These are phyloP conservation scores for Drosophila sordidula DNA, from an alignment of 2,888 invertebrate genomes.

Conservation along the genomic window DNA sequence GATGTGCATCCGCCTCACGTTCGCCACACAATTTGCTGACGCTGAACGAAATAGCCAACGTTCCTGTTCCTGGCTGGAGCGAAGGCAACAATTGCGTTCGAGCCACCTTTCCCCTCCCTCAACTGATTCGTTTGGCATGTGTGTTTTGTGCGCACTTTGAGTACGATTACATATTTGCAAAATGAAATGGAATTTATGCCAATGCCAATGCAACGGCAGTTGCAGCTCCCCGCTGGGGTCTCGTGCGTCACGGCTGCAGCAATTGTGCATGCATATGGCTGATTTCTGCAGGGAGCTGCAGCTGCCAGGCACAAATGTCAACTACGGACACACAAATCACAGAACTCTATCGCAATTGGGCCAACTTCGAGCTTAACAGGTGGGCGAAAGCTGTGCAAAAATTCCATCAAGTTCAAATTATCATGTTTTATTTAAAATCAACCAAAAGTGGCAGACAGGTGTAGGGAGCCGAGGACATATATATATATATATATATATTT, in stretches of 20 bases:
- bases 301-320: slow-evolving; percentile 45
- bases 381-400: slow-evolving; percentile 22
- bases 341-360: slow-evolving; percentile 23
- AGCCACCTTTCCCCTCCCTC: not conserved
- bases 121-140: slow-evolving; percentile 42
- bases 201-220: slow-evolving; percentile 38
- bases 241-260: slow-evolving; percentile 31
- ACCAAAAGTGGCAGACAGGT: slow-evolving; percentile 37
- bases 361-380: slow-evolving; percentile 37
- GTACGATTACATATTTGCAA: slow-evolving; percentile 78
- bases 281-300: slow-evolving; percentile 58
- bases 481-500: too few species aligned
- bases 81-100: not conserved
- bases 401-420: slow-evolving; percentile 61
- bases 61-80: slow-evolving; percentile 12
- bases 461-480: slow-evolving; percentile 12
- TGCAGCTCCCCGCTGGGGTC: slow-evolving; percentile 17
- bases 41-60: slow-evolving; percentile 36
- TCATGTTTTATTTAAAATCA: slow-evolving; percentile 64
- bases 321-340: too few species aligned
- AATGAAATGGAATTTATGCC: slow-evolving; percentile 73
- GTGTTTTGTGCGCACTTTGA: slow-evolving; percentile 60
- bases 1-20: slow-evolving; percentile 48
- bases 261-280: slow-evolving; percentile 52
- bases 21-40: slow-evolving; percentile 67